Conservation (phyloP, 2,888 invertebrate genomes). For the Acanthoscelides obtectus region DNA sequence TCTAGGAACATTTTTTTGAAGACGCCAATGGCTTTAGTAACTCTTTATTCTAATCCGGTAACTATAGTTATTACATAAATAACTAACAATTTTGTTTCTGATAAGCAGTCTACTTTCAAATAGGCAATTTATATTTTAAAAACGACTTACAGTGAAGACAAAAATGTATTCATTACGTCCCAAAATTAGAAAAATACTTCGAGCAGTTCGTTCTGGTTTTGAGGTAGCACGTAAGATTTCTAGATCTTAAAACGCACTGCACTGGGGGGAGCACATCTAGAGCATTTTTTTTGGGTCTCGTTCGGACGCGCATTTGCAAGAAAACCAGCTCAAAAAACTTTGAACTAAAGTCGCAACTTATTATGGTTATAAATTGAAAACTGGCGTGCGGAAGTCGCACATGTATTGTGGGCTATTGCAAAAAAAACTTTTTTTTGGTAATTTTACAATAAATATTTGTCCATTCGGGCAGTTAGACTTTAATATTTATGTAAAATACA, state of each 20-base stretch:
- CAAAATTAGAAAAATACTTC: no score
- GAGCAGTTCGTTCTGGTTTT: neutral
- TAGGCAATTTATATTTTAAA: no score
- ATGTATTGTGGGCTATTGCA: constrained; percentile 46
- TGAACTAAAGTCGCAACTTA: constrained; percentile 34
- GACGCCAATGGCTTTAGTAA: no score
- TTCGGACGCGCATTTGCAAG: constrained; percentile 18
- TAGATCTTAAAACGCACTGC: neutral
- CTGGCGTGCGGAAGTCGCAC: constrained; percentile 24
- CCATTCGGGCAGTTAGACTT: constrained; percentile 48
- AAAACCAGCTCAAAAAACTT: constrained; percentile 29
- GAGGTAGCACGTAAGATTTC: neutral
- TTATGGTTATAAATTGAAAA: constrained; percentile 40
- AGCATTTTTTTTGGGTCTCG: constrained; percentile 37
- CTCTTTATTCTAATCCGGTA: no score
- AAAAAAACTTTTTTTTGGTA: constrained; percentile 44
- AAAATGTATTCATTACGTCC: no score
- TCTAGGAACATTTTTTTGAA: no score
- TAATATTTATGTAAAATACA: constrained; percentile 50
- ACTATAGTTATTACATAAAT: no score
- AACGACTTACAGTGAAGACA: no score
- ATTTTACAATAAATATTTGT: constrained; percentile 51
- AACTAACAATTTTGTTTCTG: no score
- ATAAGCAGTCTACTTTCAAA: no score
- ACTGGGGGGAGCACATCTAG: constrained; percentile 8